phyloP scores from a whole-genome alignment of 2,888 invertebrate species.

The Mythimna impura region DNA sequence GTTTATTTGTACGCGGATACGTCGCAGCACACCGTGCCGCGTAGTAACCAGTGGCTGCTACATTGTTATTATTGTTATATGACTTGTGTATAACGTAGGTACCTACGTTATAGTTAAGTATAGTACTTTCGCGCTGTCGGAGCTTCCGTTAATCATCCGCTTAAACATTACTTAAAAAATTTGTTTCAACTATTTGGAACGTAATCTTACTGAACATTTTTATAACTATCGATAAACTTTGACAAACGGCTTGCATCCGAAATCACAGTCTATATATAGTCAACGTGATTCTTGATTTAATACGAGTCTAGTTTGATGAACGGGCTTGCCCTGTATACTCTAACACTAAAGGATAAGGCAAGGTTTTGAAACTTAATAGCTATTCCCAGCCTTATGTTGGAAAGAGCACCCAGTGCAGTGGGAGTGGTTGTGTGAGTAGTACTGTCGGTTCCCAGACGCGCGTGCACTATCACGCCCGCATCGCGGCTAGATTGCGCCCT shows the following conservation, averaged over 20 bases:
- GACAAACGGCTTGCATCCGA: not conserved
- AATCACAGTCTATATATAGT: not conserved
- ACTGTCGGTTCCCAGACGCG: conserved; percentile 63
- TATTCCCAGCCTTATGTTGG: not conserved
- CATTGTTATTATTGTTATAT: conserved; percentile 9
- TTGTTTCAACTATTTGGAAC: not conserved
- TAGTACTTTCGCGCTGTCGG: not conserved
- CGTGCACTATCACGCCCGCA: conserved; percentile 65
- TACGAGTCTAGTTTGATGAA: not conserved
- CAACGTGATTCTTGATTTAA: not conserved
- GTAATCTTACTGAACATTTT: not conserved
- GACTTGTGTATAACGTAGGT: not conserved
- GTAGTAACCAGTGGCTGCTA: conserved; percentile 14
- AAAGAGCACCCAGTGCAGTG: not conserved
- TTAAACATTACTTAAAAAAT: not conserved
- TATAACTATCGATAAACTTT: not conserved
- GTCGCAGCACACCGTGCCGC: conserved; percentile 17
- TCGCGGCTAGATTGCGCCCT: conserved; percentile 50
- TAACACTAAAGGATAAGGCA: not conserved
- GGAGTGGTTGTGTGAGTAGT: not conserved
- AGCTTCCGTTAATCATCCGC: not conserved
- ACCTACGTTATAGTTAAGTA: too few relatives aligned
- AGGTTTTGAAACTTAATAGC: not conserved
- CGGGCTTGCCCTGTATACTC: not conserved
- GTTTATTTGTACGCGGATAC: conserved; percentile 26